Evolutionary conservation across 2,113 vertebrate genomes (phyloP).

Genomic region (Tychaedon coryphoeus): DNA sequence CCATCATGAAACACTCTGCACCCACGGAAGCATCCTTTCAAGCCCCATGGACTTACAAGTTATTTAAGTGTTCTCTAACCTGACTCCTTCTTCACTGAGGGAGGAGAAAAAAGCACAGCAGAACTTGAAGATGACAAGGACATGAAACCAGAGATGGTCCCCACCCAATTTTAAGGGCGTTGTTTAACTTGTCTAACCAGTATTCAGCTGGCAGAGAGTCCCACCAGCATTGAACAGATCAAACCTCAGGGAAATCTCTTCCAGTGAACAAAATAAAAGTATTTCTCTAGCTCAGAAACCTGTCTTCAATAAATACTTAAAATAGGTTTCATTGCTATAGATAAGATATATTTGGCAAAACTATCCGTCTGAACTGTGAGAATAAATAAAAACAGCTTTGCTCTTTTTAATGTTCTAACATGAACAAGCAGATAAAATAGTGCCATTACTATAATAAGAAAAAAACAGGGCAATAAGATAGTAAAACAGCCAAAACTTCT

Average conservation of each 20-base stretch:
- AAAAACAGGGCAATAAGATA: neutral
- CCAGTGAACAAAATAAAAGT: neutral
- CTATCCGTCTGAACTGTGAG: neutral
- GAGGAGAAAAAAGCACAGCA: neutral
- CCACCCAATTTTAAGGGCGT: neutral
- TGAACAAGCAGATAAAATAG: neutral
- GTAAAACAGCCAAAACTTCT: neutral
- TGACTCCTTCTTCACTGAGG: neutral
- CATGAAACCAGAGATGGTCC: neutral
- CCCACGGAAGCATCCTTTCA: neutral
- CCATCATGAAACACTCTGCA: neutral
- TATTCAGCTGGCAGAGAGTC: neutral
- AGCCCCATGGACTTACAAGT: neutral
- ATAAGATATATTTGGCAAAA: neutral
- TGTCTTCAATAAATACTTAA: neutral
- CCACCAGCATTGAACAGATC: neutral
- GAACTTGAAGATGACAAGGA: neutral
- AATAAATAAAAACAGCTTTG: neutral
- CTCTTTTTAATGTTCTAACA: neutral
- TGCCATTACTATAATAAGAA: neutral
- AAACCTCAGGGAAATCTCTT: neutral
- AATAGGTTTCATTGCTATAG: neutral
- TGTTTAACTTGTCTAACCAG: slow-evolving; percentile 13
- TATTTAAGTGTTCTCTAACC: neutral
- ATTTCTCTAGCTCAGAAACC: neutral